These are phyloP conservation scores for Lagorchestes hirsutus DNA, from an alignment of 2,797 vertebrate species.

Conservation along the genomic window DNA sequence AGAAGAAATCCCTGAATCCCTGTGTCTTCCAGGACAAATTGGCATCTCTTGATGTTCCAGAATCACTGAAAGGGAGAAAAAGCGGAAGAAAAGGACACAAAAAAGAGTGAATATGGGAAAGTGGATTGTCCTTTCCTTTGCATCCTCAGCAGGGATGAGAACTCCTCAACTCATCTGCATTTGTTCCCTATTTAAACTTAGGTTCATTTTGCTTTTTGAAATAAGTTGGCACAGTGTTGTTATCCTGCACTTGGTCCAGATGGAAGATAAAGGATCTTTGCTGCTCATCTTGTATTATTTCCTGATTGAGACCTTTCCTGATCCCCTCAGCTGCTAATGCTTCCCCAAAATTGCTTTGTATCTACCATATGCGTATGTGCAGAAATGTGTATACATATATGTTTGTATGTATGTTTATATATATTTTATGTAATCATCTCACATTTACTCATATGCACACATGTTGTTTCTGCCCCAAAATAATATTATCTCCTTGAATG, in stretches of 20 bases:
- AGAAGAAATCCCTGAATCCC: background rate
- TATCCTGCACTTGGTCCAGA: background rate
- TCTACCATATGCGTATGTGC: background rate
- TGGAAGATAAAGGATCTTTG: background rate
- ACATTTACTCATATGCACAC: background rate
- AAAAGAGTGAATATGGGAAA: background rate
- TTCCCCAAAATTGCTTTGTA: background rate
- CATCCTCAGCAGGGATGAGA: background rate
- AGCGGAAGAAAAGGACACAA: background rate
- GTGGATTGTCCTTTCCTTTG: background rate
- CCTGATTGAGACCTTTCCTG: background rate
- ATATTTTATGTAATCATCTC: too few species aligned
- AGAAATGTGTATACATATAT: background rate
- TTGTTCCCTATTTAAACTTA: background rate
- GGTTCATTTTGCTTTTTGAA: background rate
- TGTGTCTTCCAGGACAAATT: background rate
- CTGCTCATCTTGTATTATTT: background rate
- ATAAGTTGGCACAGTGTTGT: background rate
- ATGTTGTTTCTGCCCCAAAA: background rate
- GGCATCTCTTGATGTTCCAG: background rate
- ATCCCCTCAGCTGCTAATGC: background rate
- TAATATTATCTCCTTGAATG: background rate
- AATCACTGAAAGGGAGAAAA: background rate
- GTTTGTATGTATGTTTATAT: background rate
- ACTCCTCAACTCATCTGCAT: background rate